Percentiles rank a stretch among this genome's conserved stretches.
These are phyloP conservation scores for Nycticorax nycticorax DNA, from an alignment of 2,113 vertebrate genomes.

Conservation along the genomic window DNA sequence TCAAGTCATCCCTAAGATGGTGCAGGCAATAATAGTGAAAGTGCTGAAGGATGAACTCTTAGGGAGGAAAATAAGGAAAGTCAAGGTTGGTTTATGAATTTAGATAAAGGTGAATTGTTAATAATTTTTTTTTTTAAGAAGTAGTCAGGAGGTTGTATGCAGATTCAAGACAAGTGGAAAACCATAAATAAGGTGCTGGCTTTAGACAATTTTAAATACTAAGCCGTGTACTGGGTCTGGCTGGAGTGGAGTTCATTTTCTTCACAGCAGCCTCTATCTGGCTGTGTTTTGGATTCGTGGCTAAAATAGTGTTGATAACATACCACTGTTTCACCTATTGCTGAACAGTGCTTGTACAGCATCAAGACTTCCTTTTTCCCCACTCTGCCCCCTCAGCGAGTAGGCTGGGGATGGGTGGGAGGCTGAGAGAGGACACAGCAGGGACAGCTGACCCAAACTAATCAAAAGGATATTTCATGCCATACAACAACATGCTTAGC, in stretches of 20 bases:
- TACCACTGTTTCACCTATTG: background rate
- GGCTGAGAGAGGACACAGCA: background rate
- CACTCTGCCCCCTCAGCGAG: accelerated
- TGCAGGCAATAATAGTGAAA: background rate
- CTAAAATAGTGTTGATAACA: background rate
- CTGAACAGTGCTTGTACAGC: background rate
- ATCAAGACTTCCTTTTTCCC: background rate
- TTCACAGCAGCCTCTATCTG: background rate
- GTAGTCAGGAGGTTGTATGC: background rate
- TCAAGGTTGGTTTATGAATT: background rate
- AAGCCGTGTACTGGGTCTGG: background rate
- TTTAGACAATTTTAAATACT: background rate
- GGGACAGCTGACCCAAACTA: background rate
- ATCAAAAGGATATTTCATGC: background rate
- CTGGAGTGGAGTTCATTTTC: background rate
- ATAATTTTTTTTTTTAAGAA: background rate
- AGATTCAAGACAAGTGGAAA: background rate
- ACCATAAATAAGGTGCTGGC: background rate
- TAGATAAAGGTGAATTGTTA: background rate
- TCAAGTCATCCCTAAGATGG: background rate
- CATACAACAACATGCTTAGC: accelerated
- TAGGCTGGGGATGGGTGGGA: background rate
- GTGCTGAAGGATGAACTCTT: background rate
- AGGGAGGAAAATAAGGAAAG: background rate
- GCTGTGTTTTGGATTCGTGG: background rate